These are phyloP conservation scores for Notechis scutatus DNA, from an alignment of 2,113 vertebrate species.

Conservation along the genomic window DNA sequence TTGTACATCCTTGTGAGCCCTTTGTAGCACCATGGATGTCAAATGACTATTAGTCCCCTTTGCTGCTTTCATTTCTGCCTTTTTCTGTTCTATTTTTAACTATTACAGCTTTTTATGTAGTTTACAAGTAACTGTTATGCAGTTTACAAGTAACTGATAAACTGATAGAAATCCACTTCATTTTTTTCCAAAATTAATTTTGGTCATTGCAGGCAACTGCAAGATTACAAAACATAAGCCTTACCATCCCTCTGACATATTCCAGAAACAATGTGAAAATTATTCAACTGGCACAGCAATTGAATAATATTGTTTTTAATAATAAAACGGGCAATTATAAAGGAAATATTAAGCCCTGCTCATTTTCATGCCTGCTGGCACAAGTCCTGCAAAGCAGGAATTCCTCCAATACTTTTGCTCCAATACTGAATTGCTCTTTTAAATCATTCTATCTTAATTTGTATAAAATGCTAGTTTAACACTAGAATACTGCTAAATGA, in stretches of 20 bases:
- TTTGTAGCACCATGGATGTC: background rate
- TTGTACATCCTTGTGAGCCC: background rate
- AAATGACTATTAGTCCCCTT: background rate
- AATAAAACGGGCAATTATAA: background rate
- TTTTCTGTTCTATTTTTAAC: background rate
- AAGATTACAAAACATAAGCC: background rate
- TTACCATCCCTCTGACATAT: background rate
- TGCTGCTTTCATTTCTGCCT: background rate
- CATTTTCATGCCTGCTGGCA: background rate
- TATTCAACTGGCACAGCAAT: background rate
- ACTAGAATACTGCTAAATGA: background rate
- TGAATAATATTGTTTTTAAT: background rate
- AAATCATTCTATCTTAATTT: background rate
- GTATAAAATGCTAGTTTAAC: background rate
- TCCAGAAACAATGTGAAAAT: background rate
- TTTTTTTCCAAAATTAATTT: background rate
- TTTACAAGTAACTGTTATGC: background rate
- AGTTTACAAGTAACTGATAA: background rate
- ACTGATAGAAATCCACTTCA: background rate
- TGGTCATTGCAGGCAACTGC: background rate
- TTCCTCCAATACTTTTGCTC: no score
- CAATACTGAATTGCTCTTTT: background rate
- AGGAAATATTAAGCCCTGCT: background rate
- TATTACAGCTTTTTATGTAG: background rate
- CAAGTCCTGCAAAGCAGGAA: background rate